phyloP scores from a whole-genome alignment of 2,888 invertebrate genomes.

The Axea sp. region DNA sequence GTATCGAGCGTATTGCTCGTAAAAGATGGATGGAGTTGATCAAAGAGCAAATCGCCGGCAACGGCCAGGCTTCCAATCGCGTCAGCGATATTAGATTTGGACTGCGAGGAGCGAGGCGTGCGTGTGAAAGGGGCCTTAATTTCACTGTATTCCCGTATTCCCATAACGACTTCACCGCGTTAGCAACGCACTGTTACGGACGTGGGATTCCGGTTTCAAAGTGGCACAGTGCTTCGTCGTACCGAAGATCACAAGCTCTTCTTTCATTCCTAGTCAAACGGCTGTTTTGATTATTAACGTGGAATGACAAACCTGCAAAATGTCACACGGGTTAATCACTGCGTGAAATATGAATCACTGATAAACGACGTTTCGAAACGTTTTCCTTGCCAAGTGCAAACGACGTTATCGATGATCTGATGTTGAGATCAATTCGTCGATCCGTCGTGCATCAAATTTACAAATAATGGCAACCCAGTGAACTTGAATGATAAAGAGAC shows the following conservation, averaged over 20 bases:
- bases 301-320: too few relatives aligned
- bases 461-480: background rate
- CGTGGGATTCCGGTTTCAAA: constrained; percentile 45
- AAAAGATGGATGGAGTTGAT: too few relatives aligned
- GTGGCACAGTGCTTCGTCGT: constrained; percentile 40
- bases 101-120: constrained; percentile 15
- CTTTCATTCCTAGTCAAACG: constrained; percentile 11
- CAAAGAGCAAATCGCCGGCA: too few relatives aligned
- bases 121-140: constrained; percentile 58
- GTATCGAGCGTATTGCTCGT: too few relatives aligned
- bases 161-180: constrained; percentile 12
- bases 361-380: too few relatives aligned
- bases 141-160: constrained; percentile 50
- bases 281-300: constrained; percentile 25
- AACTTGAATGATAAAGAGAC: constrained; percentile 2
- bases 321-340: constrained; percentile 8
- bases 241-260: constrained; percentile 20
- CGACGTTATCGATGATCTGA: background rate
- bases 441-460: background rate
- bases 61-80: constrained; percentile 16
- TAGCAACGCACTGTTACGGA: constrained; percentile 15
- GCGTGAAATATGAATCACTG: too few relatives aligned
- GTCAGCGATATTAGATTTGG: constrained; percentile 25
- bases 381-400: too few relatives aligned
- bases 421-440: background rate